phyloP scores from a whole-genome alignment of 2,113 vertebrate genomes.

The pig (Sus scrofa) region DNA sequence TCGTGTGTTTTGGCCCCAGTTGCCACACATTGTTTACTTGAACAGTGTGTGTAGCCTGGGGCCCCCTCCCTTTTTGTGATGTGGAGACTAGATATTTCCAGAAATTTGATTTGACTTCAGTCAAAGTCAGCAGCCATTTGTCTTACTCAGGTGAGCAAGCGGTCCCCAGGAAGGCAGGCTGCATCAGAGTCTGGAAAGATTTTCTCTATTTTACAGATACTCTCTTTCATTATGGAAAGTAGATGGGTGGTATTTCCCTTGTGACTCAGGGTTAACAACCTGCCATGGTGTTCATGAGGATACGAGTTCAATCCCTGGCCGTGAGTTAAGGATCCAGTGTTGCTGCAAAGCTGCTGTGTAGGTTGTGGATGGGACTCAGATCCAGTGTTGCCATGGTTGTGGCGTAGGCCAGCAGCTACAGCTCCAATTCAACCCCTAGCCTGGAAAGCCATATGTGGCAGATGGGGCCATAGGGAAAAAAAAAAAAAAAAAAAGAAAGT shows the following conservation, averaged over 20 bases:
- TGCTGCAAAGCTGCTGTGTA: no score
- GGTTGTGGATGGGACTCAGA: no score
- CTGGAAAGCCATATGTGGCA: no score
- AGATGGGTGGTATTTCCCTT: not conserved
- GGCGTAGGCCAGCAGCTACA: no score
- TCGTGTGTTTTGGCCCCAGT: not conserved
- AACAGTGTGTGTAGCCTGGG: not conserved
- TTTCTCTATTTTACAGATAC: not conserved
- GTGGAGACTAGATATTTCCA: not conserved
- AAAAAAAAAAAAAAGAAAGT: no score
- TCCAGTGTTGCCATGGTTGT: no score
- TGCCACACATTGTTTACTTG: slow-evolving; percentile 8
- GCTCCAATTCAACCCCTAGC: no score
- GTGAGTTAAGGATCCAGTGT: no score
- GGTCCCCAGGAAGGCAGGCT: not conserved
- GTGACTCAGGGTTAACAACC: no score
- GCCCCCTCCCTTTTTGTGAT: not conserved
- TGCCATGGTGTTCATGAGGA: no score
- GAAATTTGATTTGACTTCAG: not conserved
- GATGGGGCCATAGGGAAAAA: no score
- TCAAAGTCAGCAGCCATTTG: not conserved
- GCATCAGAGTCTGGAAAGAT: not conserved
- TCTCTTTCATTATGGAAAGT: not conserved
- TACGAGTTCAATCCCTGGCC: no score
- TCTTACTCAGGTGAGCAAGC: not conserved